phyloP scores from a whole-genome alignment of 2,888 invertebrate species.

The Eilema caniola region DNA sequence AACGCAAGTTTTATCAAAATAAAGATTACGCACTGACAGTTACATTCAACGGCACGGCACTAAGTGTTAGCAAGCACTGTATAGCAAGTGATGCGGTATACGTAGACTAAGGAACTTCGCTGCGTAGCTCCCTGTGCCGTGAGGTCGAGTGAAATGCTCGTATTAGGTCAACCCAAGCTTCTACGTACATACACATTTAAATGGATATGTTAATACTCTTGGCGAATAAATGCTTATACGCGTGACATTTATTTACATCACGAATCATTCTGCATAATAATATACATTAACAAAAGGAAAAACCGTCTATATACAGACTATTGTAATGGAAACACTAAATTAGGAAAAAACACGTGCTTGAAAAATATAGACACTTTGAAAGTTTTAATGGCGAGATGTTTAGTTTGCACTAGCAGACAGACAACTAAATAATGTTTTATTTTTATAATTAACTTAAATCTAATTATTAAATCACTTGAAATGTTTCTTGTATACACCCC shows the following conservation, averaged over 20 bases:
- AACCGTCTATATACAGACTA: conserved; percentile 27
- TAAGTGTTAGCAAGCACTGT: conserved; percentile 42
- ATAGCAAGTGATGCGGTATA: conserved; percentile 58
- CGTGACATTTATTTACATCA: conserved; percentile 70
- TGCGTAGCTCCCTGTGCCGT: conserved; percentile 58
- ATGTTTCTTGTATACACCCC: no score
- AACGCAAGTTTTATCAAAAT: conserved; percentile 76
- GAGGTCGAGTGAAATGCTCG: conserved; percentile 73
- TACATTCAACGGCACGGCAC: conserved; percentile 48
- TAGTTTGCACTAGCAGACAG: background rate
- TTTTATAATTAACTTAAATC: no score
- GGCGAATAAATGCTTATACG: conserved; percentile 74
- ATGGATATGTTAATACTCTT: conserved; percentile 79
- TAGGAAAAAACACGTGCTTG: background rate
- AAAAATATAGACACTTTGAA: background rate
- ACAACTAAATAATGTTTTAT: no score
- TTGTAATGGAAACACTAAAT: conserved; percentile 8
- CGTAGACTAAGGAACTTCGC: conserved; percentile 45
- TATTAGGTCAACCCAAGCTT: conserved; percentile 70
- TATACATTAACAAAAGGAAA: conserved; percentile 46
- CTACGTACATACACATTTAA: conserved; percentile 73
- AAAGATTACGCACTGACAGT: conserved; percentile 69
- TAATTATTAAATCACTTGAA: no score
- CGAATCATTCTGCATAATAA: conserved; percentile 70
- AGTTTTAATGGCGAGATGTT: background rate